A percentile compares a stretch with the other conserved stretches of the same genome.
Conservation (phyloP, 2,888 invertebrate genomes). For the Eupithecia exiguata region DNA sequence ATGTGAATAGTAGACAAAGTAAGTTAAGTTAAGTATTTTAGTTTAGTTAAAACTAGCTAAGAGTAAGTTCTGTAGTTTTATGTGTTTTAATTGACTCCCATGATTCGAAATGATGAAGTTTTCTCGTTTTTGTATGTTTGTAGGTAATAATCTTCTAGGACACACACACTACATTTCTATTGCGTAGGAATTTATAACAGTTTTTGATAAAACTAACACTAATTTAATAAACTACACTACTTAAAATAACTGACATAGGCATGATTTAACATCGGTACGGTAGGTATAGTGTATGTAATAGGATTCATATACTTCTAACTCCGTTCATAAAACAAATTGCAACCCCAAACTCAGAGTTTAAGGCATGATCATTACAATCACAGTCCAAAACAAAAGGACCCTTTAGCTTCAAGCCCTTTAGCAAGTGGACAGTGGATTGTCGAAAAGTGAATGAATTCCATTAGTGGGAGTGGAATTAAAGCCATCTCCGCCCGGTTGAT, state of each 20-base stretch:
- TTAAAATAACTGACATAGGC: not conserved
- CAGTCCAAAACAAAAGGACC: conserved; percentile 58
- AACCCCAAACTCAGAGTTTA: conserved; percentile 40
- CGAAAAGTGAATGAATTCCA: conserved; percentile 71
- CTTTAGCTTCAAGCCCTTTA: conserved; percentile 56
- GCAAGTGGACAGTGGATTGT: conserved; percentile 65
- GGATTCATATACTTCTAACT: conserved; percentile 10
- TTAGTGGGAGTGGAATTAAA: conserved; percentile 68
- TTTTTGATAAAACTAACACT: not conserved
- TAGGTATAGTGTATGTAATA: not conserved
- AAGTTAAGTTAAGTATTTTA: too few relatives aligned
- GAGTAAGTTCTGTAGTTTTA: not conserved
- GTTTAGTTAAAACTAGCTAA: too few relatives aligned
- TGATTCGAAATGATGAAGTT: too few relatives aligned
- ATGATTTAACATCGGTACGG: not conserved
- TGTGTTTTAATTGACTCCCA: not conserved
- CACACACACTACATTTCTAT: too few relatives aligned
- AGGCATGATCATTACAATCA: conserved; percentile 51
- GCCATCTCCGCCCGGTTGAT: conserved; percentile 56
- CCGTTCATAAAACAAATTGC: conserved; percentile 16
- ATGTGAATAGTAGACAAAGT: too few relatives aligned
- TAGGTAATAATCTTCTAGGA: not conserved
- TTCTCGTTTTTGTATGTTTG: not conserved
- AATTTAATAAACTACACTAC: not conserved
- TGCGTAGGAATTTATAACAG: not conserved